These are phyloP conservation scores for Ammodytes dubius DNA, from an alignment of 2,113 vertebrate species.

Conservation along the genomic window DNA sequence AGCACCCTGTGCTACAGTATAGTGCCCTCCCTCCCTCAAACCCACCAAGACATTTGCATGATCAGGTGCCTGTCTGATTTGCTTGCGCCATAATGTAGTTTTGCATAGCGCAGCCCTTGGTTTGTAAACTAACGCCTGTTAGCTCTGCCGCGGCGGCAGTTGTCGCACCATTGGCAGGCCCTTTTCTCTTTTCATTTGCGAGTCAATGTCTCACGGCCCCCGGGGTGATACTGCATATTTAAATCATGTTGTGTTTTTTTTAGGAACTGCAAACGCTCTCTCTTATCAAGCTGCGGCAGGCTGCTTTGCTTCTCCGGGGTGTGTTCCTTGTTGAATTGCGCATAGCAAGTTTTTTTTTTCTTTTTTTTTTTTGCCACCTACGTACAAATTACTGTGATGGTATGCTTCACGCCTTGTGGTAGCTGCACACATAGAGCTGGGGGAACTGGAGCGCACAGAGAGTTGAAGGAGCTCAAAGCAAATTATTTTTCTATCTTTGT, in stretches of 20 bases:
- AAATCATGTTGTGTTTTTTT: conserved; percentile 67
- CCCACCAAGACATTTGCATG: conserved; percentile 42
- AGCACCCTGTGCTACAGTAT: background rate
- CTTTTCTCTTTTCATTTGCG: conserved; percentile 72
- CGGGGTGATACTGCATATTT: conserved; percentile 50
- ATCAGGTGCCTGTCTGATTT: conserved; percentile 26
- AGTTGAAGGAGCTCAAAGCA: conserved; percentile 16
- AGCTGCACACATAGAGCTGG: background rate
- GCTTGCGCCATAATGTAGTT: conserved; percentile 33
- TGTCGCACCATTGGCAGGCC: conserved; percentile 43
- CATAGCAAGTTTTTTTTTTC: conserved; percentile 31
- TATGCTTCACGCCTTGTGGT: conserved; percentile 19
- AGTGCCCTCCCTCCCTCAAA: background rate
- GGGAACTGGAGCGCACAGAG: background rate
- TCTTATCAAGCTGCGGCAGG: conserved; percentile 64
- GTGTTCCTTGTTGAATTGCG: conserved; percentile 20
- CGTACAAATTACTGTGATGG: conserved; percentile 21
- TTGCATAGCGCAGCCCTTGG: conserved; percentile 49
- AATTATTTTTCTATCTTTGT: background rate
- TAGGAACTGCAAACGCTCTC: conserved; percentile 22
- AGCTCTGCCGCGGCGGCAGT: conserved; percentile 18
- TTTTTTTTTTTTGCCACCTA: conserved; percentile 29
- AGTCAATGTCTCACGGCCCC: conserved; percentile 68
- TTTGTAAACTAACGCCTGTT: conserved; percentile 11
- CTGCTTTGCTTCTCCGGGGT: conserved; percentile 28